phyloP scores from a whole-genome alignment of 2,888 invertebrate species.

The Phytoseiulus persimilis region DNA sequence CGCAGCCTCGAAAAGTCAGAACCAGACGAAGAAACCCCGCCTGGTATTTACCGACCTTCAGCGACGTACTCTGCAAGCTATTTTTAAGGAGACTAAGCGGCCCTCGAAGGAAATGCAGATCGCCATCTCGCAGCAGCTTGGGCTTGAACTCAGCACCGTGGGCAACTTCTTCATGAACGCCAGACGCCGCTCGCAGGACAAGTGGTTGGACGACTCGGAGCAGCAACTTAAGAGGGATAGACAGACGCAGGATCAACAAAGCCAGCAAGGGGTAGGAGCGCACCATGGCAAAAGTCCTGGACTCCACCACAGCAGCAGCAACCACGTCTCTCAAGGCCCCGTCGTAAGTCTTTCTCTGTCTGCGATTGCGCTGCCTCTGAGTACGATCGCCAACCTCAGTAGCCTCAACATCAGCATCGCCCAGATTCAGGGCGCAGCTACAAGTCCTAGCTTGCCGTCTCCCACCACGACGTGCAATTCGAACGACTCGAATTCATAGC shows the following conservation, averaged over 20 bases:
- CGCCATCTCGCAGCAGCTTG: constrained; percentile 92
- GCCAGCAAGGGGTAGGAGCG: constrained; percentile 27
- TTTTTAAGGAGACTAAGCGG: constrained; percentile 99
- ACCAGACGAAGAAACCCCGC: constrained; percentile 94
- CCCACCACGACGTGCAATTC: constrained; percentile 27
- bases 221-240: constrained; percentile 36
- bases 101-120: constrained; percentile 99
- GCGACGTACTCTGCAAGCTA: constrained; percentile 98
- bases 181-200: constrained; percentile 76
- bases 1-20: constrained; percentile 43
- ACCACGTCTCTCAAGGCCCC: constrained; percentile 6
- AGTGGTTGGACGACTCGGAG: constrained; percentile 85
- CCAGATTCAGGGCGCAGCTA: constrained; percentile 21
- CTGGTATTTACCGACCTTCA: constrained; percentile 99
- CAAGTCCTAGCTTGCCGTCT: constrained; percentile 15
- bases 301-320: constrained; percentile 24
- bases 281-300: constrained; percentile 15
- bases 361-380: not conserved
- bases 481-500: constrained; percentile 18
- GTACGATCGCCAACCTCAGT: constrained; percentile 28
- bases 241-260: constrained; percentile 30
- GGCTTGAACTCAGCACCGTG: constrained; percentile 91
- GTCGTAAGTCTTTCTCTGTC: constrained; percentile 33
- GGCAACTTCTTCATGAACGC: constrained; percentile 99
- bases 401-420: constrained; percentile 31